phyloP scores from a whole-genome alignment of 1,140 invertebrate species.

The Heliconius hewitsoni region DNA sequence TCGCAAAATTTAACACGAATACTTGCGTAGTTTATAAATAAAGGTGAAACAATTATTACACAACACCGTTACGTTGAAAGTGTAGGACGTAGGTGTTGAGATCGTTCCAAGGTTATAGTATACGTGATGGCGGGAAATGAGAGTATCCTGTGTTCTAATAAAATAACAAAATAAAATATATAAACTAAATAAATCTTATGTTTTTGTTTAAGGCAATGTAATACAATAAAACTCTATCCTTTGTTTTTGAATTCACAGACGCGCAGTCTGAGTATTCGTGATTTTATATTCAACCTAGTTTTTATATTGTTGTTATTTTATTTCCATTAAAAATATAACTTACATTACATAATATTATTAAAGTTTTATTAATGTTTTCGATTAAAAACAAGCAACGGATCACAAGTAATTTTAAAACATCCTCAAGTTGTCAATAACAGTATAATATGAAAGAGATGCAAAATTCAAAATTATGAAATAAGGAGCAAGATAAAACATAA shows the following conservation, averaged over 20 bases:
- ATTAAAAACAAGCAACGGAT: slow-evolving; percentile 37
- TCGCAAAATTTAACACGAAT: slow-evolving; percentile 46
- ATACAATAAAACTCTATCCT: slow-evolving; percentile 20
- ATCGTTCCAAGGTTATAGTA: slow-evolving; percentile 60
- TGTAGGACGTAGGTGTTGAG: slow-evolving; percentile 54
- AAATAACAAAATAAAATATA: not conserved
- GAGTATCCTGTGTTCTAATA: slow-evolving; percentile 34
- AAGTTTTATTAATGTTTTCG: not conserved
- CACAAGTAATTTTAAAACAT: slow-evolving; percentile 33
- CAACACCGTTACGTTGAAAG: slow-evolving; percentile 62
- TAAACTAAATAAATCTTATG: not conserved
- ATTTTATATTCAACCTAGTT: slow-evolving; percentile 20
- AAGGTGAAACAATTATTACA: slow-evolving; percentile 62
- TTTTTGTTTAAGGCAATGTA: not conserved
- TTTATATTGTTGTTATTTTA: not conserved
- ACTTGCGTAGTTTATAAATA: slow-evolving; percentile 54
- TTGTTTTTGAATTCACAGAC: slow-evolving; percentile 48
- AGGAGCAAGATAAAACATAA: slow-evolving; percentile 44
- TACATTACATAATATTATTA: slow-evolving; percentile 25
- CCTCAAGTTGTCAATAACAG: slow-evolving; percentile 56
- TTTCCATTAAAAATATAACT: not conserved
- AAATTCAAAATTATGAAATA: slow-evolving; percentile 25
- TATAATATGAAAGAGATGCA: slow-evolving; percentile 49
- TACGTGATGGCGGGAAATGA: slow-evolving; percentile 62
- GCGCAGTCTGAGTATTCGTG: slow-evolving; percentile 46